Evolutionary conservation across 2,113 vertebrate species (phyloP).

Genomic region (Ceyx margarethae): DNA sequence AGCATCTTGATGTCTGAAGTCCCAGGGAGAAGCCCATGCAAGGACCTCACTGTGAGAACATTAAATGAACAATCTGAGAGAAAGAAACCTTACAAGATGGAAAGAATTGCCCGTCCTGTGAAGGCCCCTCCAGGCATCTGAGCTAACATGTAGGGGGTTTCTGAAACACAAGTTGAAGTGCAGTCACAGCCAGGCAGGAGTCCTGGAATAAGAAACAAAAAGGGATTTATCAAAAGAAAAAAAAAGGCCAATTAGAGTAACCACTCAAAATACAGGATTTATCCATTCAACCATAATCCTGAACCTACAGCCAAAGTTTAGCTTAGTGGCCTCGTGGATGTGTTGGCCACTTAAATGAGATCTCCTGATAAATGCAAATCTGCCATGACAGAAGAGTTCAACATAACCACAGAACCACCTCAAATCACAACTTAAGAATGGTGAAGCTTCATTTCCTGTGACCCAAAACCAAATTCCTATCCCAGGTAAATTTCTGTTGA

Average conservation of each 20-base stretch:
- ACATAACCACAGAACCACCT: background rate
- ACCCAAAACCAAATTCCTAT: background rate
- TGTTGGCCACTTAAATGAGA: background rate
- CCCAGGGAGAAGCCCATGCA: background rate
- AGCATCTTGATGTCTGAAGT: background rate
- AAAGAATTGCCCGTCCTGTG: background rate
- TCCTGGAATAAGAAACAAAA: background rate
- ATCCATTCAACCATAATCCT: background rate
- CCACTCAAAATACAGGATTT: background rate
- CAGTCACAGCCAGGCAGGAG: background rate
- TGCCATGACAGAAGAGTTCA: background rate
- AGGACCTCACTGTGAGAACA: background rate
- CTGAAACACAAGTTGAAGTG: background rate
- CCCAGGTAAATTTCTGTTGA: background rate
- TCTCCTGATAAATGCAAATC: background rate
- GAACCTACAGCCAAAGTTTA: background rate
- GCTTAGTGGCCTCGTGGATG: background rate
- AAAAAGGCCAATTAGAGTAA: background rate
- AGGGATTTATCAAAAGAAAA: background rate
- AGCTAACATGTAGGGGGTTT: background rate
- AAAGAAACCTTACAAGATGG: background rate
- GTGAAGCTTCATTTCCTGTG: background rate
- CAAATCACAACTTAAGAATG: background rate
- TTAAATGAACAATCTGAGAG: background rate
- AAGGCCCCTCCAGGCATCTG: background rate